Evolutionary conservation across 2,888 invertebrate genomes (phyloP).

Genomic region (Eupithecia subfuscata): DNA sequence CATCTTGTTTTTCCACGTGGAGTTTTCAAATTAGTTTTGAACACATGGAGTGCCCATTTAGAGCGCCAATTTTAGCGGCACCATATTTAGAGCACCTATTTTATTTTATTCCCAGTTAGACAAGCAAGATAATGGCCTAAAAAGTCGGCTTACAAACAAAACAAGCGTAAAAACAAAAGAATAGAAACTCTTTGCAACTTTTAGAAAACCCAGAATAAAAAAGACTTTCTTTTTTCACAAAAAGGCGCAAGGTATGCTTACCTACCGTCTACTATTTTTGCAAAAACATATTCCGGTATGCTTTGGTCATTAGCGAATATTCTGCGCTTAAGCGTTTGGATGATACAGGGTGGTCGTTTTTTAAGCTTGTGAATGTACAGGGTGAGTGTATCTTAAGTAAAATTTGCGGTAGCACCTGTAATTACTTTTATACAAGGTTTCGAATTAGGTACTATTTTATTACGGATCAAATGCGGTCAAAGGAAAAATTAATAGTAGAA

Average conservation of each 20-base stretch:
- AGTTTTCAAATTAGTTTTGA: not conserved
- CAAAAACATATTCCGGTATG: slow-evolving; percentile 19
- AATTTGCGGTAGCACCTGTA: not conserved
- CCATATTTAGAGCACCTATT: no score
- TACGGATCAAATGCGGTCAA: no score
- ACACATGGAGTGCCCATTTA: no score
- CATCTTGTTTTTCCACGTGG: not conserved
- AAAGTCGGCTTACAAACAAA: not conserved
- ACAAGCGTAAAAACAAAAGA: not conserved
- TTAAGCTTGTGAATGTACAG: not conserved
- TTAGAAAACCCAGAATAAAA: not conserved
- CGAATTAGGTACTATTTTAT: no score
- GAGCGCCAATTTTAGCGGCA: no score
- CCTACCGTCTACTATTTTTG: slow-evolving; percentile 21
- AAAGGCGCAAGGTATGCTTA: not conserved
- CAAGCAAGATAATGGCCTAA: no score
- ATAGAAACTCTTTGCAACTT: not conserved
- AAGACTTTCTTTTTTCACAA: slow-evolving; percentile 17
- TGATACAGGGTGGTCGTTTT: slow-evolving; percentile 7
- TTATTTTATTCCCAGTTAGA: no score
- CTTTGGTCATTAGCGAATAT: slow-evolving; percentile 36
- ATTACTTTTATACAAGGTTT: no score
- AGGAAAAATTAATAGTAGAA: no score
- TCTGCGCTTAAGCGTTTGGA: slow-evolving; percentile 20
- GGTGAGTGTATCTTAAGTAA: not conserved